Evolutionary conservation across 2,113 vertebrate species (phyloP), one percentile per base, ranked within the genome.

Genomic region (Reinhardtius hippoglossoides): DNA sequence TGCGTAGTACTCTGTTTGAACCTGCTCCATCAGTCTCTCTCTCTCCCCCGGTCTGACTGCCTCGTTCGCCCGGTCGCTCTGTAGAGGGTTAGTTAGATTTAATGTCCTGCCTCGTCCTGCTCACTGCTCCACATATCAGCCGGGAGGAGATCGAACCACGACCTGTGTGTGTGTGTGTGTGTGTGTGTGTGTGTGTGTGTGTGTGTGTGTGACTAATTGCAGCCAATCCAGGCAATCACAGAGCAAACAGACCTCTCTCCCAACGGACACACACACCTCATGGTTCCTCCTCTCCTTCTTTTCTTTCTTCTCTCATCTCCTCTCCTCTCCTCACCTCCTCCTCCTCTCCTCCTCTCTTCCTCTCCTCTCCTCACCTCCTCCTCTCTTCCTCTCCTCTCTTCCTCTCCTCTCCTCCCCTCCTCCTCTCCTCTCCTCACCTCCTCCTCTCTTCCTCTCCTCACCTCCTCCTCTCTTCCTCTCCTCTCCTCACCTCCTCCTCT

Each of bases 71-170:
- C 50, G 3, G 35, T 16, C 57, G 27, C 27, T 31, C 27, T 31
- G 68, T 71, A 58, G 74, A 83, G 74, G 79, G 82, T 74, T 44
- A 21, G 46, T 84, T 86, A 78, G 78, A 88, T 90, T 86, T 88
- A 90, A 81, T 63, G 73, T 23, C 72, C 83, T 82, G 79, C 50
- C 61, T 67, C 40, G 0, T 42, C 78, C 87, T 72, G 72, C 69
- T 50, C 21, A 13, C 76, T 61, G 62, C 70, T 68, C 70, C 74
- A 75, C 79, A 76, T 66, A 81, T 86, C 75, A 84, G 71, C 62
- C 14, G 7, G 60, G 75, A 76, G 84, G 65, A 81, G 78, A 85
- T 80, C 59, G 74, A 81, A 40, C 21, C 35, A 26, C 10, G 12
- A 57, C 10, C 23, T 16, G 54, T 61, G 68, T 42, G 55, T 40